Base-by-base conservation (phyloP, 2,888 invertebrate species). In the Sepioteuthis lessoniana region DNA sequence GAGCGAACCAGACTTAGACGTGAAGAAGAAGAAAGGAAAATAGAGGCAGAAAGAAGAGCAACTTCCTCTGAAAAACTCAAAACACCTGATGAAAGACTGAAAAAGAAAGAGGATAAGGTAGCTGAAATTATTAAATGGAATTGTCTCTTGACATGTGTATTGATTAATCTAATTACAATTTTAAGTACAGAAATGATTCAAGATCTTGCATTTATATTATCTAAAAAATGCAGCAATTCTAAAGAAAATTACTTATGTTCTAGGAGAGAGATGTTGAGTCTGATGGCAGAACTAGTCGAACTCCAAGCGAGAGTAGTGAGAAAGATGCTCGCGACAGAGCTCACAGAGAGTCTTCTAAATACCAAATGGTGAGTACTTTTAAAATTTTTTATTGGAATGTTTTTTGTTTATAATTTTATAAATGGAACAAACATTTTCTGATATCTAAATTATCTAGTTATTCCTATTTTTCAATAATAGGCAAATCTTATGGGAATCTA, bases 1-100 rank as follows among this genome's bases (percentile, higher is more conserved):
- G 98, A 98, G 95, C 98, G 98, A 50, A 99, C 98, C 0, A 98
- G 97, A 60, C 98, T 98, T 96, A 98, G 98, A 50, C 98, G 98
- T 96, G 98, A 99, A 96, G 98, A 99, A 96, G 99, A 99, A 96
- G 99, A 99, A 96, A 98, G 98, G 94, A 95, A 95, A 90, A 96
- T 96, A 94, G 97, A 97, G 93, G 95, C 95, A 13, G 96, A 97
- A 90, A 95, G 96, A 91, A 98, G 98, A 95, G 96, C 96, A 47
- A 97, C 98, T 97, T 97, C 98, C 42, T 98, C 98, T 90, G 98
- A 98, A 96, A 98, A 98, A 96, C 97, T 98, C 94, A 98, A 98
- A 96, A 98, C 98, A 96, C 97, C 98, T 10, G 98, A 98, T 96
- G 98, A 98, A 96, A 98, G 98, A 46, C 94, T 95, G 28, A 96